Conservation (phyloP, 2,888 invertebrate genomes). For the Julus scanicus region DNA sequence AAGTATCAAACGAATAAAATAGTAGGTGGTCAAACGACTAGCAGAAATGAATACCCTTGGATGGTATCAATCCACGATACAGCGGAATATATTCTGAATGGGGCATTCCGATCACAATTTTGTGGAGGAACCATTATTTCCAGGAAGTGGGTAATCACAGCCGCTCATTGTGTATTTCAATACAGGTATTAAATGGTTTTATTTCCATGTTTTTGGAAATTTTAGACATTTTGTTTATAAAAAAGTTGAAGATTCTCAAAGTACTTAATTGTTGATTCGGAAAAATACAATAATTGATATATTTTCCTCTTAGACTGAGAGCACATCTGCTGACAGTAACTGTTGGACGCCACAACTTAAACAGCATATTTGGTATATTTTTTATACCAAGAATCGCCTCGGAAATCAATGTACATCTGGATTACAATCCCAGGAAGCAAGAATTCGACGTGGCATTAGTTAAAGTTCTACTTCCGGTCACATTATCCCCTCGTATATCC, state of each 20-base stretch:
- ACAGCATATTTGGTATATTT: constrained; percentile 41
- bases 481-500: not conserved
- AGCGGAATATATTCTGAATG: constrained; percentile 12
- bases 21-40: constrained; percentile 54
- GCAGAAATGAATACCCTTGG: constrained; percentile 54
- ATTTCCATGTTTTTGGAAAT: too few relatives aligned
- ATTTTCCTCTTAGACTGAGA: not conserved
- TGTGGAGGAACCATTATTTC: constrained; percentile 54
- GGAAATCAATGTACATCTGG: constrained; percentile 43
- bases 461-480: constrained; percentile 46
- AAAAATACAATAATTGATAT: too few relatives aligned
- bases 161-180: constrained; percentile 49
- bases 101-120: constrained; percentile 53
- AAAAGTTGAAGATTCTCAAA: too few relatives aligned
- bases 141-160: constrained; percentile 52
- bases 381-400: constrained; percentile 44
- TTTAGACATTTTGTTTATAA: not conserved
- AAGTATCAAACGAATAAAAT: constrained; percentile 44
- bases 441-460: constrained; percentile 48
- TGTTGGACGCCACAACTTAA: constrained; percentile 50
- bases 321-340: not conserved
- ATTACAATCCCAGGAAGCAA: constrained; percentile 52
- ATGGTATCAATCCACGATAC: constrained; percentile 53
- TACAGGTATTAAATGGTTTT: constrained; percentile 44
- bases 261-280: too few relatives aligned